These are phyloP conservation scores for Stegodyphus dumicola DNA, from an alignment of 1,140 invertebrate species.

Conservation along the genomic window DNA sequence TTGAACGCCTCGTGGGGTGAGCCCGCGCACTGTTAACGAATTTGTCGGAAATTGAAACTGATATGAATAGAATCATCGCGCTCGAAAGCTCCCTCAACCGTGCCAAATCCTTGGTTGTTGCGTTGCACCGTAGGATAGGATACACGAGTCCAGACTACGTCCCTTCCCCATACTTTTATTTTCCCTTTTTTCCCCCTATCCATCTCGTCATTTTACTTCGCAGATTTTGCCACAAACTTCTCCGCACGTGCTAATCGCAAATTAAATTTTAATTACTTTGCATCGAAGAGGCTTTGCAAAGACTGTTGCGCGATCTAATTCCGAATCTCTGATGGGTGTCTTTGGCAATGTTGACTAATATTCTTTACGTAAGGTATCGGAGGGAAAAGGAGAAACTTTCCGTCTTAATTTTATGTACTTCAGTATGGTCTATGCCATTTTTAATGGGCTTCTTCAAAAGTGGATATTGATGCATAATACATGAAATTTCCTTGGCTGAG, in stretches of 20 bases:
- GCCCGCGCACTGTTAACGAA: slow-evolving; percentile 33
- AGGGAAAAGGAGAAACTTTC: too few species aligned
- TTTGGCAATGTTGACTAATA: too few species aligned
- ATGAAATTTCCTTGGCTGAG: too few species aligned
- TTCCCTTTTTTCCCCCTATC: background rate
- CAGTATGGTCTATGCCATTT: too few species aligned
- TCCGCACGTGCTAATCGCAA: background rate
- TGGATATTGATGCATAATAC: too few species aligned
- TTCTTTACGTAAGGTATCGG: too few species aligned
- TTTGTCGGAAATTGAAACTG: slow-evolving; percentile 53
- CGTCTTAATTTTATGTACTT: too few species aligned
- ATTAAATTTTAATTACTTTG: slow-evolving; percentile 4
- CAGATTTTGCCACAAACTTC: background rate
- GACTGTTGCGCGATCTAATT: background rate
- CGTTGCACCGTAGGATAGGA: slow-evolving; percentile 12
- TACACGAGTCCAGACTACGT: slow-evolving; percentile 6
- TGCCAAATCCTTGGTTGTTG: slow-evolving; percentile 37
- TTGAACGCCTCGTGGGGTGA: slow-evolving; percentile 1
- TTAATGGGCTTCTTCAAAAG: too few species aligned
- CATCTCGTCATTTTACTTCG: too few species aligned
- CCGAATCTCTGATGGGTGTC: background rate
- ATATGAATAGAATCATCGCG: slow-evolving; percentile 45
- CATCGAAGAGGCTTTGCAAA: slow-evolving; percentile 1
- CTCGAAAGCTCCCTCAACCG: slow-evolving; percentile 38
- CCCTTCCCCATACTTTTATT: background rate